Evolutionary conservation across 1,140 invertebrate genomes (phyloP), one percentile per base, ranked within the genome.

Genomic region (Drosophila bifasciata): DNA sequence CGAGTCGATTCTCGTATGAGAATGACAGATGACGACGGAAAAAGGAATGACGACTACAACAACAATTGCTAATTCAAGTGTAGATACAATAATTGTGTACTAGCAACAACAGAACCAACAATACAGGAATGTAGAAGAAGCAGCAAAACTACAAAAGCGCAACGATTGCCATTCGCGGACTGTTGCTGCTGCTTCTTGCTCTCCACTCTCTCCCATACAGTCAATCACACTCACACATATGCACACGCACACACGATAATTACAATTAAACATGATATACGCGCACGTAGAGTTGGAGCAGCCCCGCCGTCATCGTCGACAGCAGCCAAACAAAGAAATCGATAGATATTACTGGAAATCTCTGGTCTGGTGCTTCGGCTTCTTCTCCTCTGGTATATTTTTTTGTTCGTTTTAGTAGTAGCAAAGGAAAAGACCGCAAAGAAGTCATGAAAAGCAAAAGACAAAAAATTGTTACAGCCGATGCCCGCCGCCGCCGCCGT

Each of bases 31-130:
- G 51, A 60, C 58, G 68, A 61, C 41, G 41, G 25, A 51, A 68
- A 48, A 79, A 59, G 60, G 52, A 57, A 40, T 39, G 60, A 52
- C 68, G 59, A 67, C 67, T 64, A 63, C 57, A 66, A 70, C 55
- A 69, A 85, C 64, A 81, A 86, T 78, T 36, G 78, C 73, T 86
- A 86, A 86, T 88, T 85, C 73, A 51, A 86, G 83, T 86, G 70
- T 86, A 86, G 81, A 86, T 86, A 85, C 80, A 86, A 88, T 86
- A 86, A 86, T 86, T 86, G 81, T 88, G 63, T 75, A 56, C 21
- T 51, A 74, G 62, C 56, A 55, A 72, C 25, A 51, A 58, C 51
- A 64, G 53, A 40, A 16, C 49, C 49, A 67, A 55, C 39, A 23
- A 40, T 58, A 68, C 62, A 68, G 74, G 72, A 69, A 59, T 52